phyloP scores from a whole-genome alignment of 2,888 invertebrate genomes.

The Thymelicus sylvestris region DNA sequence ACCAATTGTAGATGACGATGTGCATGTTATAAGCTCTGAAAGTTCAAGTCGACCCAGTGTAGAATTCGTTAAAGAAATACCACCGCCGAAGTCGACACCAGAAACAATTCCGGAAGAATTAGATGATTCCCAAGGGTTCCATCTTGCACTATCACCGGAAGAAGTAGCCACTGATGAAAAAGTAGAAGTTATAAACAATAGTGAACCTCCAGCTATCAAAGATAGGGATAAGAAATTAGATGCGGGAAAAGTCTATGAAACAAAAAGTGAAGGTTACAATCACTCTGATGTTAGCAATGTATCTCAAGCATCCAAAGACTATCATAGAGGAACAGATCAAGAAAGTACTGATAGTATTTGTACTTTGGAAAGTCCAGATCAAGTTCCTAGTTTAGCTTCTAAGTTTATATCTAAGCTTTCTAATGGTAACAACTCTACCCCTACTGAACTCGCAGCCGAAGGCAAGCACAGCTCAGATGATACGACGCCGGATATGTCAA shows the following conservation, averaged over 20 bases:
- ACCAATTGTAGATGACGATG: conserved; percentile 43
- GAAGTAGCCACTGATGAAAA: conserved; percentile 50
- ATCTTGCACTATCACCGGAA: conserved; percentile 61
- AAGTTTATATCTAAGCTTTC: conserved; percentile 78
- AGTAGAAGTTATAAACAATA: conserved; percentile 51
- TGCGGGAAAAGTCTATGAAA: conserved; percentile 56
- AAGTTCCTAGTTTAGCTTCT: conserved; percentile 65
- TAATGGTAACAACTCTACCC: conserved; percentile 78
- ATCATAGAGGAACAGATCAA: conserved; percentile 65
- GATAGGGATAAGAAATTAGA: conserved; percentile 60
- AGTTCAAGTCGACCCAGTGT: conserved; percentile 58
- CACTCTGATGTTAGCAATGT: conserved; percentile 61
- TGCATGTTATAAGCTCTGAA: conserved; percentile 46
- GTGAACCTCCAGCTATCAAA: conserved; percentile 64
- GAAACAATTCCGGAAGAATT: conserved; percentile 64
- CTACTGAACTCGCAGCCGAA: conserved; percentile 58
- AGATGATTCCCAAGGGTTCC: conserved; percentile 76
- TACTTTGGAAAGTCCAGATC: conserved; percentile 73
- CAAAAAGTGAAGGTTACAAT: conserved; percentile 65
- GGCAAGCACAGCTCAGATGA: conserved; percentile 61
- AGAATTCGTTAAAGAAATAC: conserved; percentile 63
- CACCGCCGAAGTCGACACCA: conserved; percentile 53
- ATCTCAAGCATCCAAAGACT: conserved; percentile 59
- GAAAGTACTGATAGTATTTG: conserved; percentile 75
- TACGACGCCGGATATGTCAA: conserved; percentile 70